These are phyloP conservation scores for Lottia scabra DNA, from an alignment of 2,888 invertebrate genomes.

Conservation along the genomic window DNA sequence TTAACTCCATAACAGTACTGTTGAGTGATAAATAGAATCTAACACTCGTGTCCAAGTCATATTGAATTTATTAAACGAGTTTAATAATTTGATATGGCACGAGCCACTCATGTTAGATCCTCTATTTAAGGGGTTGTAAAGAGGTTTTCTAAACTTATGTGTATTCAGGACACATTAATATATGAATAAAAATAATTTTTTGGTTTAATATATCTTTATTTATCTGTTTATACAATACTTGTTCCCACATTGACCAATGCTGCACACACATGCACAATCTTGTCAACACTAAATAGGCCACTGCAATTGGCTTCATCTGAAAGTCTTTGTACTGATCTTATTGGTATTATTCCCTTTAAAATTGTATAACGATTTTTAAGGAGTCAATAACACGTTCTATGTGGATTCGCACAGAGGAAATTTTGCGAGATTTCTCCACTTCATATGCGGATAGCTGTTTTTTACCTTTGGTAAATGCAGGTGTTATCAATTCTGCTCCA, in stretches of 20 bases:
- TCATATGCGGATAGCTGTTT: slow-evolving; percentile 33
- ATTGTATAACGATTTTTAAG: slow-evolving; percentile 36
- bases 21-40: too few relatives aligned
- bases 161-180: too few relatives aligned
- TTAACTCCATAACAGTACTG: too few relatives aligned
- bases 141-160: too few relatives aligned
- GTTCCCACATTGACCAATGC: slow-evolving; percentile 26
- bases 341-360: slow-evolving; percentile 28
- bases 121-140: too few relatives aligned
- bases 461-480: slow-evolving; percentile 34
- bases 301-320: slow-evolving; percentile 17
- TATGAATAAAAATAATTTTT: too few relatives aligned
- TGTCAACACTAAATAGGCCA: slow-evolving; percentile 24
- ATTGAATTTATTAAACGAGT: too few relatives aligned
- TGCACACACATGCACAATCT: slow-evolving; percentile 28
- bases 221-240: slow-evolving; percentile 24
- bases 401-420: slow-evolving; percentile 33
- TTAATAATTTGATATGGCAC: too few relatives aligned
- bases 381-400: slow-evolving; percentile 36
- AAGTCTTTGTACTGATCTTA: slow-evolving; percentile 20
- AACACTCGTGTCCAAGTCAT: too few relatives aligned
- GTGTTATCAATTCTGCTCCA: slow-evolving; percentile 31
- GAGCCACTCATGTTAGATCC: too few relatives aligned
- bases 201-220: too few relatives aligned
- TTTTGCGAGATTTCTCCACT: slow-evolving; percentile 31